Percentiles rank a stretch among this genome's conserved stretches.
Evolutionary conservation across 2,113 vertebrate genomes (phyloP).

Genomic region (Scopus umbretta): DNA sequence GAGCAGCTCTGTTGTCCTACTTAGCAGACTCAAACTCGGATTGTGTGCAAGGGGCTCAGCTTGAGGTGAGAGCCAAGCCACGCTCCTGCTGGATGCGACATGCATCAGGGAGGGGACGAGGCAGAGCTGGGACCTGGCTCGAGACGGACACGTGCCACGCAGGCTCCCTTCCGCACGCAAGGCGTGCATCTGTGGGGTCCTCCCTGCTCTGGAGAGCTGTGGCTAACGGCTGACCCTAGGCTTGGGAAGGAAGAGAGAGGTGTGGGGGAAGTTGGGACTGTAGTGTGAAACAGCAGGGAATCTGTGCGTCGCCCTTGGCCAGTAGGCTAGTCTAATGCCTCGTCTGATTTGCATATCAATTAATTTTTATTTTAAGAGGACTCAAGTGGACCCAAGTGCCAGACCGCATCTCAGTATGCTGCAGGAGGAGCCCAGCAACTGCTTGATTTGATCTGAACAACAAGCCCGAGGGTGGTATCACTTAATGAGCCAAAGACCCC

Average conservation of each 20-base stretch:
- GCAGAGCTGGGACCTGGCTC: neutral
- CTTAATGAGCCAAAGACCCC: neutral
- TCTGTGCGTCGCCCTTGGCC: neutral
- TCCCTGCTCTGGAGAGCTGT: neutral
- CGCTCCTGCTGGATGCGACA: neutral
- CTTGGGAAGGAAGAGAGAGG: neutral
- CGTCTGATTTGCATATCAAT: constrained; percentile 9
- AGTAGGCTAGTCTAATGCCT: neutral
- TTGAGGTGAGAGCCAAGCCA: neutral
- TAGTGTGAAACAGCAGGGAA: neutral
- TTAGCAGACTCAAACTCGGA: neutral
- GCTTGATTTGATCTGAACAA: neutral
- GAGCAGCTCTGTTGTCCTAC: neutral
- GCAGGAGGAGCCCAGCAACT: neutral
- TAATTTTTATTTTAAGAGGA: constrained; percentile 29
- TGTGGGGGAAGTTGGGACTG: neutral
- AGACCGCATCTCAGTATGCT: neutral
- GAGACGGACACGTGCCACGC: neutral
- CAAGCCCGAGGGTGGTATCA: neutral
- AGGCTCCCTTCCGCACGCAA: neutral
- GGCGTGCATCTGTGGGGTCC: rapidly evolving
- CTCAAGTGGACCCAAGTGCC: neutral
- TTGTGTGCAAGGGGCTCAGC: neutral
- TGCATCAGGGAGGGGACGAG: neutral
- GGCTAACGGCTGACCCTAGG: neutral